Conservation (phyloP, 2,113 vertebrate genomes). For the Rhinopomastus cyanomelas region DNA sequence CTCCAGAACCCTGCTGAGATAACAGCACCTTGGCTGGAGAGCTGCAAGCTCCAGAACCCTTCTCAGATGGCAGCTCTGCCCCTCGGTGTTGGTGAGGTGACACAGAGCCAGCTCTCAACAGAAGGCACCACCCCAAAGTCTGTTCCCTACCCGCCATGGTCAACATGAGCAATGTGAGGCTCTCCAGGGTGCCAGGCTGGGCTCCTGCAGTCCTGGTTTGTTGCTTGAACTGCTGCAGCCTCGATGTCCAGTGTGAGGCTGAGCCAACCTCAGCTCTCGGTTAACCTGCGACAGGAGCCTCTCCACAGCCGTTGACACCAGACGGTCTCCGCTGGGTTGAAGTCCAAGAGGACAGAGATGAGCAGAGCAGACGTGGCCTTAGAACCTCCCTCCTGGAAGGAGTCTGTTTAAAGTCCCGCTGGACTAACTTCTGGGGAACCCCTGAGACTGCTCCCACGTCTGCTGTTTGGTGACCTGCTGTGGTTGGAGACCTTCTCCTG, state of each 20-base stretch:
- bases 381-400: neutral
- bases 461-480: neutral
- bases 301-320: neutral
- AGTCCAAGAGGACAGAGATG: neutral
- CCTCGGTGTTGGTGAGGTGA: neutral
- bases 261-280: neutral
- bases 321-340: neutral
- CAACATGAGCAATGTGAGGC: fast-evolving
- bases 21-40: too few relatives aligned
- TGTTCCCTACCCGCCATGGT: neutral
- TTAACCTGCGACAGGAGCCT: neutral
- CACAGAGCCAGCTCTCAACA: neutral
- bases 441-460: fast-evolving
- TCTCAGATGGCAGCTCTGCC: neutral
- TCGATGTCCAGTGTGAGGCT: neutral
- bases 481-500: neutral
- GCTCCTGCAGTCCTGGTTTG: fast-evolving
- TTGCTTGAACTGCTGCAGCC: neutral
- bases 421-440: neutral
- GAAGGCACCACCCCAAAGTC: neutral
- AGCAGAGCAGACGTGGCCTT: neutral
- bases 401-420: neutral
- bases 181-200: neutral
- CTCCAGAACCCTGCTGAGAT: neutral
- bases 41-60: too few relatives aligned